A percentile compares a stretch with the other conserved stretches of the same genome.
Evolutionary conservation across 37 sponge, comb jelly and placozoan genomes (phyloP).

Genomic region (Halisarca cf. caerulea): DNA sequence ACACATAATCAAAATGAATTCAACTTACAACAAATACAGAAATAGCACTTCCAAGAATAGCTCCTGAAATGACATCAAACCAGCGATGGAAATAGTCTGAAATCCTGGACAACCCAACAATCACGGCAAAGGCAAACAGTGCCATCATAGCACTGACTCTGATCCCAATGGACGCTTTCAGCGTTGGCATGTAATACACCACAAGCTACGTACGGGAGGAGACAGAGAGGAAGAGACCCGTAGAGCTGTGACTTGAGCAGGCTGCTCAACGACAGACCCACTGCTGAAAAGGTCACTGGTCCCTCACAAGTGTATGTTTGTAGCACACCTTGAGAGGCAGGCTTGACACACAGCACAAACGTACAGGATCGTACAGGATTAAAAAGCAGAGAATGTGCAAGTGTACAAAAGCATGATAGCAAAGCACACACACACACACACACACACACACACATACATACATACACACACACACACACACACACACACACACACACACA

Average conservation of each 20-base stretch:
- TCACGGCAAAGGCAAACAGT: conserved; percentile 36
- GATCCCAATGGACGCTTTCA: not conserved
- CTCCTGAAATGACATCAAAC: conserved; percentile 55
- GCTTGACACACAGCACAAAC: too few relatives aligned
- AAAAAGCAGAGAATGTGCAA: too few relatives aligned
- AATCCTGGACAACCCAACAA: conserved; percentile 51
- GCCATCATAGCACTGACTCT: conserved; percentile 11
- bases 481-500: too few relatives aligned
- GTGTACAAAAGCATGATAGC: too few relatives aligned
- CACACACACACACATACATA: too few relatives aligned
- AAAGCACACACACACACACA: too few relatives aligned
- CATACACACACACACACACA: too few relatives aligned
- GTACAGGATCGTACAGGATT: too few relatives aligned
- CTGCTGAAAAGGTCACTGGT: conserved; percentile 12
- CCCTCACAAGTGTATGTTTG: too few relatives aligned
- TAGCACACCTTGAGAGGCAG: not conserved
- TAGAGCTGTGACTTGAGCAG: not conserved
- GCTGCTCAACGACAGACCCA: not conserved
- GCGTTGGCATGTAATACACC: not conserved
- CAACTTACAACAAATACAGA: conserved; percentile 41
- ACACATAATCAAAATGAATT: too few relatives aligned
- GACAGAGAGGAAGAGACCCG: not conserved
- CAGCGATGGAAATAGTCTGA: conserved; percentile 65
- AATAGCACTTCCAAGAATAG: conserved; percentile 32
- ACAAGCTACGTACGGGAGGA: not conserved